Percentiles rank a stretch among this genome's conserved stretches.
Evolutionary conservation across 2,888 invertebrate species (phyloP).

Genomic region (Eulithis prunata): DNA sequence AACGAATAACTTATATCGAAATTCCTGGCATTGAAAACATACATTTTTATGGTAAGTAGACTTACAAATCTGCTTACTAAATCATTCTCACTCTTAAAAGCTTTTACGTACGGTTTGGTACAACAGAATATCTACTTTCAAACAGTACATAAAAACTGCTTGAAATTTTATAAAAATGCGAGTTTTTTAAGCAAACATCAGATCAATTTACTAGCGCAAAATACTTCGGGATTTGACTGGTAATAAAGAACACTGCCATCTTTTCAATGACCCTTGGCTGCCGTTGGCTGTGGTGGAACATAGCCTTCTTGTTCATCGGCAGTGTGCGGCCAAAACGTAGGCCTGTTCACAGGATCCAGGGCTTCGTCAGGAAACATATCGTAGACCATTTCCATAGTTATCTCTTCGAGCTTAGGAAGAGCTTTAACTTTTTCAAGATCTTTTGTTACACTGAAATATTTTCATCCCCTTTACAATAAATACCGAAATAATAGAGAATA

Average conservation of each 20-base stretch:
- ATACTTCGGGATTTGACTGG: background rate
- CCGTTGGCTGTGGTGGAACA: conserved; percentile 40
- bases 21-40: conserved; percentile 11
- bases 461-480: background rate
- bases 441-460: conserved; percentile 54
- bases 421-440: conserved; percentile 60
- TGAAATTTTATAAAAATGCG: background rate
- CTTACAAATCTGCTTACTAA: background rate
- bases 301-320: conserved; percentile 69
- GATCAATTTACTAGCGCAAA: background rate
- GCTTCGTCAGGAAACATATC: conserved; percentile 60
- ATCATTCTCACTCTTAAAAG: background rate
- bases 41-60: background rate
- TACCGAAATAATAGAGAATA: too few species aligned
- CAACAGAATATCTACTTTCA: background rate
- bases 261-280: conserved; percentile 24
- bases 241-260: background rate
- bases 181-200: background rate
- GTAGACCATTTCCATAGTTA: conserved; percentile 68
- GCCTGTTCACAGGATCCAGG: conserved; percentile 63
- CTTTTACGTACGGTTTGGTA: background rate
- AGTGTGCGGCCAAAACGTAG: conserved; percentile 73
- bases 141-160: too few species aligned
- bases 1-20: conserved; percentile 19
- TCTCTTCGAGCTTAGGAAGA: conserved; percentile 66